phyloP scores from a whole-genome alignment of 1,140 invertebrate genomes.

The Phocides pigmalion region DNA sequence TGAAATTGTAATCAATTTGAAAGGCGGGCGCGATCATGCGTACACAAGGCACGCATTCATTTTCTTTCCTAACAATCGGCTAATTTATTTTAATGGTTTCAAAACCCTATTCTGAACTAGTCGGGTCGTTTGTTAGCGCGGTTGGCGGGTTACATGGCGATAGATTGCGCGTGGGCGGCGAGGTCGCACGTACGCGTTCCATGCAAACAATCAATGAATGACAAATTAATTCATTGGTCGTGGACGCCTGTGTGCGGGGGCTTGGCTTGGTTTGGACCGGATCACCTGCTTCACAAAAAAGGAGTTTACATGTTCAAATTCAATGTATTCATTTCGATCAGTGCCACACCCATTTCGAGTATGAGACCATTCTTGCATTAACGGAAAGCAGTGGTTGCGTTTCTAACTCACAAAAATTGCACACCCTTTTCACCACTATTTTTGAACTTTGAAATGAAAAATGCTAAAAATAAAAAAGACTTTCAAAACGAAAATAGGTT shows the following conservation, averaged over 20 bases:
- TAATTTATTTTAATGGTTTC: slow-evolving; percentile 39
- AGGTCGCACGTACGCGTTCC: slow-evolving; percentile 47
- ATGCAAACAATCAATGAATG: slow-evolving; percentile 58
- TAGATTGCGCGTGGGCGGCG: slow-evolving; percentile 47
- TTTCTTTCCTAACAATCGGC: slow-evolving; percentile 35
- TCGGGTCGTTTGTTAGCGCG: slow-evolving; percentile 38
- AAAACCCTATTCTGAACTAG: slow-evolving; percentile 33
- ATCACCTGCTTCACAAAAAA: too few relatives aligned
- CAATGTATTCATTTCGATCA: too few relatives aligned
- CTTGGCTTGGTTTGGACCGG: neutral
- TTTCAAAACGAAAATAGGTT: too few relatives aligned
- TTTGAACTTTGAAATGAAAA: too few relatives aligned
- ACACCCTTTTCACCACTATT: too few relatives aligned
- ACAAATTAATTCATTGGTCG: slow-evolving; percentile 43
- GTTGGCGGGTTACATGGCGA: slow-evolving; percentile 39
- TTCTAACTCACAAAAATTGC: too few relatives aligned
- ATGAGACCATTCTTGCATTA: too few relatives aligned
- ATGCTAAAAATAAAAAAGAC: too few relatives aligned
- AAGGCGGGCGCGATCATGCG: slow-evolving; percentile 6
- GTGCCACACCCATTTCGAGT: too few relatives aligned
- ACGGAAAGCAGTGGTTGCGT: too few relatives aligned
- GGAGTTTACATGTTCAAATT: too few relatives aligned
- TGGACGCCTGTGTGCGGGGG: neutral
- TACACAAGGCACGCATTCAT: slow-evolving; percentile 22
- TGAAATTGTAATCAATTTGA: neutral